Percentiles rank a stretch among this genome's conserved stretches.
phyloP scores from a whole-genome alignment of 2,888 invertebrate genomes.

The Margaritifera margaritifera region DNA sequence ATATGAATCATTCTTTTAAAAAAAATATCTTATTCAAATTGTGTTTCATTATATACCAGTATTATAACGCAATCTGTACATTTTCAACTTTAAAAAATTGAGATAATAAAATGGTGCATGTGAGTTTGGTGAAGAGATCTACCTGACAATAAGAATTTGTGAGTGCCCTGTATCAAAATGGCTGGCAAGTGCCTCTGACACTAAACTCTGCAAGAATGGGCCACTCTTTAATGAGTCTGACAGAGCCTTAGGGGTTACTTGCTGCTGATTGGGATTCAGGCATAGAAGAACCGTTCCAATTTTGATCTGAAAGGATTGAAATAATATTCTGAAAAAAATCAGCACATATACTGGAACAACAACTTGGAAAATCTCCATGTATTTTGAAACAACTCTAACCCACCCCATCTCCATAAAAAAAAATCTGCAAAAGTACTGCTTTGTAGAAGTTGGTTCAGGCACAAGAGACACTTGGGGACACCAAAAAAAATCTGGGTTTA shows the following conservation, averaged over 20 bases:
- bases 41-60: no score
- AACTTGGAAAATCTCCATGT: no score
- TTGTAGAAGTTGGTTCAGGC: no score
- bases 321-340: no score
- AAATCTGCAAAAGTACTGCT: no score
- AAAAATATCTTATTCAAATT: no score
- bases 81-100: neutral
- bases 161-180: conserved; percentile 96
- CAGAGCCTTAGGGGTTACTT: conserved; percentile 21
- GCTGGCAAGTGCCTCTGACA: conserved; percentile 92
- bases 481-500: no score
- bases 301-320: conserved; percentile 88
- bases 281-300: conserved; percentile 93
- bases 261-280: conserved; percentile 89
- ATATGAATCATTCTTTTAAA: no score
- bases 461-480: no score
- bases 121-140: conserved; percentile 1
- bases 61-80: neutral
- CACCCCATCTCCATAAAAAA: no score
- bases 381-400: no score
- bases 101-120: neutral
- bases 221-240: conserved; percentile 87
- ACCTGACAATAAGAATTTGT: conserved; percentile 88
- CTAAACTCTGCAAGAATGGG: conserved; percentile 88
- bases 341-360: no score